Percentiles rank a stretch among this genome's conserved stretches.
Conservation (phyloP, 2,113 vertebrate genomes). For the Oxyruncus cristatus region DNA sequence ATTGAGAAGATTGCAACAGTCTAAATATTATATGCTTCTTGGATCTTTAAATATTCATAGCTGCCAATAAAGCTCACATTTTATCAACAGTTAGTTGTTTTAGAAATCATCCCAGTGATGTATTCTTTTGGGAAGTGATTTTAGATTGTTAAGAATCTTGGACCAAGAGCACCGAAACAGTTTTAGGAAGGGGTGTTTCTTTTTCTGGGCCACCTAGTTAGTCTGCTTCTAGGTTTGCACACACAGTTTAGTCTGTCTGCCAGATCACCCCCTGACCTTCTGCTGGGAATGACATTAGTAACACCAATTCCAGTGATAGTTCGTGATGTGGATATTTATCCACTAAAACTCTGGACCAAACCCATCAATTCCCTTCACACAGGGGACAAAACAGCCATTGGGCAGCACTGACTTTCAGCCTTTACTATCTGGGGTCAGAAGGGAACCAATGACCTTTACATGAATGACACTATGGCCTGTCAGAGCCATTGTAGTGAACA, state of each 20-base stretch:
- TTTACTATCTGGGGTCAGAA: background rate
- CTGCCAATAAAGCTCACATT: background rate
- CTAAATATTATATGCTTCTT: background rate
- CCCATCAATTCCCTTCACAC: background rate
- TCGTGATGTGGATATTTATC: background rate
- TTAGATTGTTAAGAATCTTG: background rate
- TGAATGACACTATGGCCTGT: background rate
- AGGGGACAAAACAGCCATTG: background rate
- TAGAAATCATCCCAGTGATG: background rate
- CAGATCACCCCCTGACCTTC: background rate
- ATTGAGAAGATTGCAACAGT: background rate
- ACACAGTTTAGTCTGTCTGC: background rate
- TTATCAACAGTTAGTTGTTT: background rate
- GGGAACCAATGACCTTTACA: background rate
- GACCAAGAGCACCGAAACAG: background rate
- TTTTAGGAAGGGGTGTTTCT: background rate
- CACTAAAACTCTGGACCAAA: background rate
- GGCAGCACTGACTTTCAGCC: slow-evolving; percentile 10
- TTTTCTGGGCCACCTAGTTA: background rate
- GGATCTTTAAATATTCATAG: background rate
- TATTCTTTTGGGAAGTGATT: background rate
- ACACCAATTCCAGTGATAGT: background rate
- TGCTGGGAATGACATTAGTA: background rate
- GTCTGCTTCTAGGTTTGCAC: background rate
- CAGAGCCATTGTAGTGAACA: background rate